Base-by-base conservation (phyloP, 2,113 vertebrate genomes). In the Sporophila hypoxantha region DNA sequence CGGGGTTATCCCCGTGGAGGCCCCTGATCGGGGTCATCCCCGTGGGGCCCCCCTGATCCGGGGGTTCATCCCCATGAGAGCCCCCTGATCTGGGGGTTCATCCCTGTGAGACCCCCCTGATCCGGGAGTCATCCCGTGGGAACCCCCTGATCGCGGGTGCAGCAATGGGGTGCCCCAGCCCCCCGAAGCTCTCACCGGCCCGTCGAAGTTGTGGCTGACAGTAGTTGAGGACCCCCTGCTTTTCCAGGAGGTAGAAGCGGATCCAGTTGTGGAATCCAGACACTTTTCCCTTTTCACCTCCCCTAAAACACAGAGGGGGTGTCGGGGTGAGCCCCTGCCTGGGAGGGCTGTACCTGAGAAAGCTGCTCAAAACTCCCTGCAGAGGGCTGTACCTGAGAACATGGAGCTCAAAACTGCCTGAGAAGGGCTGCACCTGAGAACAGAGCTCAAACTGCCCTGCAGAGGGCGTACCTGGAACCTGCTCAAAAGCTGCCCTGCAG, bases 231-330 rank as follows among this genome's bases (percentile, higher is more conserved):
- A 91, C 2, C 1, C 97, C 98, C 12, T 95, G 83, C 90, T 99
- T 98, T 78, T 99, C 99, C 30, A 97, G 96, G 53, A 97, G 96
- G 92, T 99, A 99, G 96, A 99, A 99, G 71, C 97, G 98, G 88
- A 99, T 97, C 99, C 99, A 99, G 97, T 98, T 99, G 95, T 99
- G 99, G 87, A 99, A 99, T 53, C 99, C 99, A 0, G 98, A 98
- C 75, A 99, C 98, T 50, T 98, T 99, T 29, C 98, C 97, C 32
- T 96, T 95, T 99, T 99, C 57, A 99, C 85, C 94, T 99, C 99
- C 36, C 99, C 99, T 99, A 9, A 17, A 17, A 17, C 19, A 27
- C 19, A 26, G 46, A 60, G 0, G 21, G 71, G 66, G 21, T 0
- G 6, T 2, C 1, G 3, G 69, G 49, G 0, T 86, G 69, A 95